Evolutionary conservation across 2,888 invertebrate species (phyloP), one percentile per base, ranked within the genome.

Genomic region (Creontiades dilutus): DNA sequence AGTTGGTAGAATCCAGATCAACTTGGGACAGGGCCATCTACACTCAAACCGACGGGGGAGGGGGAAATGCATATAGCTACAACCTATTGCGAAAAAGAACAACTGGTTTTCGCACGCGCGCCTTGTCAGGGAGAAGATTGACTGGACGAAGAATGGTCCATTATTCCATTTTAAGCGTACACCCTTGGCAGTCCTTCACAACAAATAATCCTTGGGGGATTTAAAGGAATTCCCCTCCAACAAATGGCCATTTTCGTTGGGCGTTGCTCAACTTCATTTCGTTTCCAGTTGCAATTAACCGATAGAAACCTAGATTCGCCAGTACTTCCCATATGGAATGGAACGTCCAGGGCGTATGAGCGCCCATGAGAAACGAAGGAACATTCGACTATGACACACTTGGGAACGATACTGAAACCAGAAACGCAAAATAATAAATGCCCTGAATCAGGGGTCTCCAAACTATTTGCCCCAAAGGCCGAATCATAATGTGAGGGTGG

Each of bases 291-390:
- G 23, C 68, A 23, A 68, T 68, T 23, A 68, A 37, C 37, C 11
- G 27, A n/a, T 68, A 19, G 68, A 68, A 68, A 68, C 68, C 68
- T 68, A 68, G 68, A 23, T 68, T 68, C 5, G 16, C 13, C 68
- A 23, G 19, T 68, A 68, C 68, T 2, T 37, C 37, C 37, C 3
- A 7, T 37, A 7, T 37, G 7, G 11, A 23, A 23, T 68, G 19
- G 68, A 23, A 23, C 27, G 68, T 68, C 68, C 23, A 19, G 19
- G 19, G 23, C 12, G 23, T 12, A 23, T 23, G 23, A 68, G 12
- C 23, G 68, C 7, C 23, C 68, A 23, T 68, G 68, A 13, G 19
- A 13, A 19, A 11, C 27, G 37, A 37, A 37, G n/a, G n/a, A n/a
- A n/a, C n/a, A n/a, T n/a, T n/a, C n/a, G n/a, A n/a, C n/a, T n/a